Evolutionary conservation across 2,797 vertebrate species (phyloP).

Genomic region (Schizothorax lantsangensis): DNA sequence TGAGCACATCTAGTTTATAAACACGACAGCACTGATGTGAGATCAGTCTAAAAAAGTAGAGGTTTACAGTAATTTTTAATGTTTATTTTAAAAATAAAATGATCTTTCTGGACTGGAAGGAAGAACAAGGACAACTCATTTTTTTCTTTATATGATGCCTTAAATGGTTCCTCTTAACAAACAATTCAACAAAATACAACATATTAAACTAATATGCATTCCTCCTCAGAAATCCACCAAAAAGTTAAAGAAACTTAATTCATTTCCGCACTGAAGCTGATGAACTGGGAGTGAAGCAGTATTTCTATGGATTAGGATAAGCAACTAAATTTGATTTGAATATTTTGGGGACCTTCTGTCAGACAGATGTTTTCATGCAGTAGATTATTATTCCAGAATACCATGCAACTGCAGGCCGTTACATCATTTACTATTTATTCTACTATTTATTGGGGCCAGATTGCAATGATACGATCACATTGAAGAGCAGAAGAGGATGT

Average conservation of each 20-base stretch:
- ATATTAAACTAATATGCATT: neutral
- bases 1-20: neutral
- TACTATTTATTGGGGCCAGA: neutral
- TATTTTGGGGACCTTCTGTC: neutral
- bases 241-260: neutral
- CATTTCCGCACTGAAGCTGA: neutral
- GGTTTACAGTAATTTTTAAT: neutral
- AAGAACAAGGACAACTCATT: neutral
- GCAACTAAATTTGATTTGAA: neutral
- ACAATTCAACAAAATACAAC: neutral
- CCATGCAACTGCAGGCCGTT: neutral
- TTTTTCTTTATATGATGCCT: neutral
- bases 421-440: neutral
- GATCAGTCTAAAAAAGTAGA: neutral
- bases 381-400: conserved; percentile 9
- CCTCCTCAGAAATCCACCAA: neutral
- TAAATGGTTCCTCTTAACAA: neutral
- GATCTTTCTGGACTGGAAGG: neutral
- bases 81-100: neutral
- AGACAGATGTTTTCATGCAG: conserved; percentile 11
- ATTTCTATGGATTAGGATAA: neutral
- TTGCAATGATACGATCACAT: conserved; percentile 14
- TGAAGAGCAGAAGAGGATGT: neutral
- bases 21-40: neutral
- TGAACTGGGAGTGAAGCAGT: neutral